phyloP scores from a whole-genome alignment of 2,113 vertebrate species.

The Psilopsiagon aurifrons region DNA sequence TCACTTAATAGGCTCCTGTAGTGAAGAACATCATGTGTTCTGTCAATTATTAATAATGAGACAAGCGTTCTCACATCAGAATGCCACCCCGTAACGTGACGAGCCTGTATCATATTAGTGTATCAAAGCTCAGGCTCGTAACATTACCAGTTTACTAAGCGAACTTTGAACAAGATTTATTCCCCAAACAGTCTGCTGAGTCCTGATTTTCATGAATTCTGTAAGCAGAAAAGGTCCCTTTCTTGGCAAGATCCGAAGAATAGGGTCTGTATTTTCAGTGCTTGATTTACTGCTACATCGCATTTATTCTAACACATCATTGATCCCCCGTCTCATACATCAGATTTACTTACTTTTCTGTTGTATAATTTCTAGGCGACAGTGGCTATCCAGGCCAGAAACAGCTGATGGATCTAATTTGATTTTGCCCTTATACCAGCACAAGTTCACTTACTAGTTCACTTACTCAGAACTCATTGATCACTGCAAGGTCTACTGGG shows the following conservation, averaged over 20 bases:
- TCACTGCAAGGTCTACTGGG: constrained; percentile 41
- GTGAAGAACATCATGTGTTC: constrained; percentile 37
- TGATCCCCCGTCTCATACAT: constrained; percentile 20
- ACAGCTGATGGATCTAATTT: constrained; percentile 51
- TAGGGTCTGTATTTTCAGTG: constrained; percentile 14
- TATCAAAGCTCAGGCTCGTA: constrained; percentile 31
- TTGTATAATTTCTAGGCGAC: constrained; percentile 29
- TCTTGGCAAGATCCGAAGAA: not conserved
- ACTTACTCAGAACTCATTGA: constrained; percentile 57
- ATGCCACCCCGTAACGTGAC: not conserved
- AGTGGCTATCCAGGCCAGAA: constrained; percentile 37
- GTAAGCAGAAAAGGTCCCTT: not conserved
- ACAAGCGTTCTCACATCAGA: constrained; percentile 35
- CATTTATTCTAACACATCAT: constrained; percentile 39
- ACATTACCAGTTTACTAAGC: constrained; percentile 3
- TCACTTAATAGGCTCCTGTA: constrained; percentile 19
- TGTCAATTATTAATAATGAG: constrained; percentile 62
- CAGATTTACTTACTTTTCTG: constrained; percentile 45
- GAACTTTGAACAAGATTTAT: constrained; percentile 40
- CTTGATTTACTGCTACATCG: constrained; percentile 45
- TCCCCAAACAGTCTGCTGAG: not conserved
- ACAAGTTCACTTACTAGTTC: constrained; percentile 60
- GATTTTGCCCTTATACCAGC: constrained; percentile 50
- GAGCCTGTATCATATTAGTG: not conserved
- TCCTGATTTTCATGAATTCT: constrained; percentile 23